phyloP scores from a whole-genome alignment of 2,113 vertebrate species.

The Phyllostomus discolor region DNA sequence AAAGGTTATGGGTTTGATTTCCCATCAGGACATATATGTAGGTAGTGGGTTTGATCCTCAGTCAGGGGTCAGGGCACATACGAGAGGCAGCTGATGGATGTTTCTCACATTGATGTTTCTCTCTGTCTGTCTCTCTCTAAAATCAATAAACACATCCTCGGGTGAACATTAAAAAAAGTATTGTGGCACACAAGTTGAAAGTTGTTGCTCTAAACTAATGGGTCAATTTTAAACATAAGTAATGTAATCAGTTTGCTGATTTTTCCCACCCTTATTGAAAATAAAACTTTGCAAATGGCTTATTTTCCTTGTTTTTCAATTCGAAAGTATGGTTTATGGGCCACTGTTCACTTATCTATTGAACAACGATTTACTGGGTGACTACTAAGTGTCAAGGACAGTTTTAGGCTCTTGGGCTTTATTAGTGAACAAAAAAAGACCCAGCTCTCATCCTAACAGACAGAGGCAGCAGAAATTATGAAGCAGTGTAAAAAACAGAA shows the following conservation, averaged over 20 bases:
- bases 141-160: too few species aligned
- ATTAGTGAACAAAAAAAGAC: not conserved
- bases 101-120: too few species aligned
- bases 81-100: too few species aligned
- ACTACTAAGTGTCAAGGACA: not conserved
- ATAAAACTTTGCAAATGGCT: too few species aligned
- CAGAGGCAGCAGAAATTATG: not conserved
- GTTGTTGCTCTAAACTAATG: not conserved
- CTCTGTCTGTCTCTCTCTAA: too few species aligned
- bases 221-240: not conserved
- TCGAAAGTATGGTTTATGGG: not conserved
- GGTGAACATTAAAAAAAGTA: too few species aligned
- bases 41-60: too few species aligned
- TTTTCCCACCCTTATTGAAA: not conserved
- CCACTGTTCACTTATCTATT: not conserved
- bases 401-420: not conserved
- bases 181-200: not conserved
- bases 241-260: not conserved
- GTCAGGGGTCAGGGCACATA: too few species aligned
- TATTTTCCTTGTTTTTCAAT: not conserved
- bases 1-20: too few species aligned
- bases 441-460: not conserved
- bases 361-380: not conserved
- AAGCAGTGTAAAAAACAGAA: not conserved
- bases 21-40: too few species aligned